Evolutionary conservation across 2,113 vertebrate species (phyloP).

Genomic region (Tautogolabrus adspersus): DNA sequence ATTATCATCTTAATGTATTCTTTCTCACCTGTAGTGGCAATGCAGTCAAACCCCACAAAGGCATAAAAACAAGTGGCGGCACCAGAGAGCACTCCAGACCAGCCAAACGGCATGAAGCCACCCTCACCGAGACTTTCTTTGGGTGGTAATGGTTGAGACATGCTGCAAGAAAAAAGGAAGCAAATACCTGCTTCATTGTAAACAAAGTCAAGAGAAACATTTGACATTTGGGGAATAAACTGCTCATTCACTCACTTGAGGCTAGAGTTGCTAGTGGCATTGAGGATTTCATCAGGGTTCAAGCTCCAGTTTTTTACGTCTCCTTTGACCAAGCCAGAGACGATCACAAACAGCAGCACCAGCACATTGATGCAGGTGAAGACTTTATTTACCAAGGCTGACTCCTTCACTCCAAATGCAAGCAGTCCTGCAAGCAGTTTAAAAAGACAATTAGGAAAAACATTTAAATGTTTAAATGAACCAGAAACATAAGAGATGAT

Average conservation of each 20-base stretch:
- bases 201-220: not conserved
- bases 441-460: not conserved
- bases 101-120: constrained; percentile 95
- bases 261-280: constrained; percentile 57
- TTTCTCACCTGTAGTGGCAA: constrained; percentile 92
- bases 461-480: too few species aligned
- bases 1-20: not conserved
- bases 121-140: constrained; percentile 79
- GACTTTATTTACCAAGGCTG: constrained; percentile 93
- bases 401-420: constrained; percentile 95
- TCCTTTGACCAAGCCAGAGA: constrained; percentile 95
- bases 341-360: constrained; percentile 92
- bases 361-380: constrained; percentile 96
- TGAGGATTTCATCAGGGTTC: constrained; percentile 81
- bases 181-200: not conserved
- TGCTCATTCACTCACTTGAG: constrained; percentile 67
- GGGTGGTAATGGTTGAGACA: constrained; percentile 48
- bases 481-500: not conserved
- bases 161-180: constrained; percentile 68
- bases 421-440: constrained; percentile 85
- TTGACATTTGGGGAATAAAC: not conserved
- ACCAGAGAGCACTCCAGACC: constrained; percentile 91
- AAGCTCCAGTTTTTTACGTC: constrained; percentile 90
- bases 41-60: constrained; percentile 98
- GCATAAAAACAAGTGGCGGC: constrained; percentile 98